These are phyloP conservation scores for Pelobates cultripes DNA, from an alignment of 2,797 vertebrate genomes.

Conservation along the genomic window DNA sequence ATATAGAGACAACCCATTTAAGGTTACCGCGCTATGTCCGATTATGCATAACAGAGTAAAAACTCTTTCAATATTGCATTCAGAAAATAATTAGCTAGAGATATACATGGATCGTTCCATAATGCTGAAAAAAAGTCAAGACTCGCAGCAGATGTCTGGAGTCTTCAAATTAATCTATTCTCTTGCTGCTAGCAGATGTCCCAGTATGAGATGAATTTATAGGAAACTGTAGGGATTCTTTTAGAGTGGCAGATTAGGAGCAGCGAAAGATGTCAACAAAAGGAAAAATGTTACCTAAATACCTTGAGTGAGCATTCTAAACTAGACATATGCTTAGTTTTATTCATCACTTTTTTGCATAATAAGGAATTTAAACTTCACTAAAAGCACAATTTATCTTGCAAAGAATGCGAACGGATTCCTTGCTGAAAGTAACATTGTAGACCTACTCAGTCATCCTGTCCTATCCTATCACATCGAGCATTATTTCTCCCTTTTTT, in stretches of 20 bases:
- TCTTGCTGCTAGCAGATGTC: slow-evolving; percentile 60
- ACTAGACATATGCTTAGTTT: slow-evolving; percentile 19
- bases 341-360: slow-evolving; percentile 34
- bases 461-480: slow-evolving; percentile 36
- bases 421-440: slow-evolving; percentile 39
- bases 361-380: slow-evolving; percentile 44
- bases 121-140: slow-evolving; percentile 50
- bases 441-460: slow-evolving; percentile 45
- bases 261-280: slow-evolving; percentile 55
- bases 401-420: slow-evolving; percentile 42
- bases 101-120: slow-evolving; percentile 45
- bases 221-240: slow-evolving; percentile 54
- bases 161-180: slow-evolving; percentile 61
- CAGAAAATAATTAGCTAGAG: slow-evolving; percentile 42
- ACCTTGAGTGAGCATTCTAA: slow-evolving; percentile 42
- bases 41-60: neutral
- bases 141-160: slow-evolving; percentile 53
- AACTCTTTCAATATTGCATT: slow-evolving; percentile 30
- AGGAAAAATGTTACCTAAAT: slow-evolving; percentile 41
- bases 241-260: slow-evolving; percentile 55
- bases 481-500: slow-evolving; percentile 31
- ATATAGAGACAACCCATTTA: no score
- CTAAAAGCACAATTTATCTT: slow-evolving; percentile 49
- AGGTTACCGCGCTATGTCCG: neutral
- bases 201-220: slow-evolving; percentile 34